A percentile compares a stretch with the other conserved stretches of the same genome.
Evolutionary conservation across 2,888 invertebrate genomes (phyloP).

Genomic region (Caenorhabditis sp.): DNA sequence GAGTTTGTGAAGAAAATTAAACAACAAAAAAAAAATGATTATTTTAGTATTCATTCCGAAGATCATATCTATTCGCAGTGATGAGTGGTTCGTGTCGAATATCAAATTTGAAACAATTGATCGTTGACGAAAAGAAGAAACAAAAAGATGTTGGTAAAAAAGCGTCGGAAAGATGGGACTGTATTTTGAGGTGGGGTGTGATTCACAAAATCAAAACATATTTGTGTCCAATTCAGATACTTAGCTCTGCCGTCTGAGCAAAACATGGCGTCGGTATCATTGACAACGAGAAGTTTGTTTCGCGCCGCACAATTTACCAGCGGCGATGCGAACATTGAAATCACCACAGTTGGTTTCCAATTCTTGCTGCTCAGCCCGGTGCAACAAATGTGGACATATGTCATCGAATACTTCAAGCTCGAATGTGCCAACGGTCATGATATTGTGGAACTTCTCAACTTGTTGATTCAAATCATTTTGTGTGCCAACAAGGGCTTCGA

Average conservation of each 20-base stretch:
- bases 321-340: slow-evolving; percentile 55
- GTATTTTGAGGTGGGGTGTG: slow-evolving; percentile 66
- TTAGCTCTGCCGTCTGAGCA: slow-evolving; percentile 64
- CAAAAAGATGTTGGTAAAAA: slow-evolving; percentile 70
- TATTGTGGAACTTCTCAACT: slow-evolving; percentile 45
- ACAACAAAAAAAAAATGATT: not conserved
- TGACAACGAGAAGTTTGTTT: slow-evolving; percentile 89
- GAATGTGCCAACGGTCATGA: slow-evolving; percentile 35
- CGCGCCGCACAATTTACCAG: slow-evolving; percentile 89
- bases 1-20: not conserved
- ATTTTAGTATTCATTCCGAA: slow-evolving; percentile 51
- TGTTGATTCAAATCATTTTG: slow-evolving; percentile 48
- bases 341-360: slow-evolving; percentile 84
- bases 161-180: slow-evolving; percentile 74
- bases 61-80: slow-evolving; percentile 56
- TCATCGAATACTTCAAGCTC: slow-evolving; percentile 75
- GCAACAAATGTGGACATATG: slow-evolving; percentile 95
- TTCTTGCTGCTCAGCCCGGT: slow-evolving; percentile 91
- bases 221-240: slow-evolving; percentile 47
- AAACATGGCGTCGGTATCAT: slow-evolving; percentile 67
- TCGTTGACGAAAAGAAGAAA: slow-evolving; percentile 42
- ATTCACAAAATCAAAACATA: not conserved
- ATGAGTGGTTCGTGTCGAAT: slow-evolving; percentile 50
- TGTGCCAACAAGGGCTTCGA: slow-evolving; percentile 47
- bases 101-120: slow-evolving; percentile 16